phyloP scores from a whole-genome alignment of 2,888 invertebrate genomes.

The Zygaena filipendulae region DNA sequence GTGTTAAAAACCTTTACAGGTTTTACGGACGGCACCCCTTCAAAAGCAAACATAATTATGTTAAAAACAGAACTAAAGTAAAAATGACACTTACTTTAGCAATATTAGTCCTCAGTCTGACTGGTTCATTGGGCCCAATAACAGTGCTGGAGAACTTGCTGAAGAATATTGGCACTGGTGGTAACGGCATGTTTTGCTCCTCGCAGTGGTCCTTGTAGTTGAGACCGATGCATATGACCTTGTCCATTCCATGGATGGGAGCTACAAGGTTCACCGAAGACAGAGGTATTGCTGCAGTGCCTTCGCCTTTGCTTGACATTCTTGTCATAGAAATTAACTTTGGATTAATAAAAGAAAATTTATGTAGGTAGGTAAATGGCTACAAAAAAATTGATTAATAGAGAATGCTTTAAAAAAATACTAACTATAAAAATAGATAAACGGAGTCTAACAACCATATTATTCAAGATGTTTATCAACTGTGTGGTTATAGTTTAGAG shows the following conservation, averaged over 20 bases:
- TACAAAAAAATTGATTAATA: too few species aligned
- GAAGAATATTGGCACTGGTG: constrained; percentile 85
- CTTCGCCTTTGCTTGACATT: too few species aligned
- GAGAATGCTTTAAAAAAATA: too few species aligned
- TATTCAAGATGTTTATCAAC: too few species aligned
- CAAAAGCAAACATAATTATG: too few species aligned
- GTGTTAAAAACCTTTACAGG: too few species aligned
- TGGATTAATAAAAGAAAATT: constrained; percentile 15
- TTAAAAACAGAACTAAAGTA: constrained; percentile 1
- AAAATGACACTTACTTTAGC: constrained; percentile 30
- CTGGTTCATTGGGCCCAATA: constrained; percentile 76
- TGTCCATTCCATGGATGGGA: constrained; percentile 83
- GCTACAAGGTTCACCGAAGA: constrained; percentile 72
- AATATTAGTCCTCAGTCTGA: constrained; percentile 50
- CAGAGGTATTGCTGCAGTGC: constrained; percentile 30
- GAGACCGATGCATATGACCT: constrained; percentile 85
- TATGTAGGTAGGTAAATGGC: neutral
- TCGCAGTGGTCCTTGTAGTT: constrained; percentile 89
- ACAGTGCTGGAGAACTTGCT: constrained; percentile 87
- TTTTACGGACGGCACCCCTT: too few species aligned
- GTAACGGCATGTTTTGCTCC: constrained; percentile 80
- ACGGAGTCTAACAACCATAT: too few species aligned
- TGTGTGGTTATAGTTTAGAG: too few species aligned
- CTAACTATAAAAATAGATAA: neutral
- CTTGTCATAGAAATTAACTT: too few species aligned